These are phyloP conservation scores for Mustela erminea DNA, from an alignment of 2,797 vertebrate genomes.

Conservation along the genomic window DNA sequence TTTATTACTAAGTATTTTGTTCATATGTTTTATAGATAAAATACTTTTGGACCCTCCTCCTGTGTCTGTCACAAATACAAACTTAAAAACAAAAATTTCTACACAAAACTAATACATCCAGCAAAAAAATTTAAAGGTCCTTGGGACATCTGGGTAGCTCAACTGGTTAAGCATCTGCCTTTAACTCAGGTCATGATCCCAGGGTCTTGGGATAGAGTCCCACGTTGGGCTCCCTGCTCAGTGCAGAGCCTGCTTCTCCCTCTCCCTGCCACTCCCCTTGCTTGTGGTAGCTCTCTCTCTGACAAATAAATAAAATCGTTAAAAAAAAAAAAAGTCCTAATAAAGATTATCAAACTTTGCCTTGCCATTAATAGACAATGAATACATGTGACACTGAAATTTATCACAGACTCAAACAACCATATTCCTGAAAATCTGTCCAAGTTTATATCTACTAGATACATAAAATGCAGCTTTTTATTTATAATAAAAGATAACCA, in stretches of 20 bases:
- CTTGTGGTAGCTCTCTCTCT: too few species aligned
- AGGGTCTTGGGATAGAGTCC: too few species aligned
- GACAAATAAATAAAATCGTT: too few species aligned
- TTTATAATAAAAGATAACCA: constrained; percentile 42
- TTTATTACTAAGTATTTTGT: constrained; percentile 8
- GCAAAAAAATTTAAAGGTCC: too few species aligned
- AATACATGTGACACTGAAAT: not conserved
- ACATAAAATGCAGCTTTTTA: not conserved
- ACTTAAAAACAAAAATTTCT: constrained; percentile 36
- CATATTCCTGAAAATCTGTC: constrained; percentile 36
- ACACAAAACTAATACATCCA: not conserved
- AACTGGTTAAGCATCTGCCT: too few species aligned
- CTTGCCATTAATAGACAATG: constrained; percentile 1
- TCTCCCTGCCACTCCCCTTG: too few species aligned
- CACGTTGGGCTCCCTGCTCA: too few species aligned
- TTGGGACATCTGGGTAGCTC: too few species aligned
- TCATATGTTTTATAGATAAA: constrained; percentile 3
- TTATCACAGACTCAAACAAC: not conserved
- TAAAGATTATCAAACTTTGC: not conserved
- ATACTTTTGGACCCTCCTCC: not conserved
- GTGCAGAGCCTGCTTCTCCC: too few species aligned
- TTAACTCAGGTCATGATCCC: too few species aligned
- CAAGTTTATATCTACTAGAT: constrained; percentile 45
- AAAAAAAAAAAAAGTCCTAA: not conserved
- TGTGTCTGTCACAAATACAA: constrained; percentile 34